phyloP scores from a whole-genome alignment of 2,888 invertebrate genomes.

The Hartigia nigra region DNA sequence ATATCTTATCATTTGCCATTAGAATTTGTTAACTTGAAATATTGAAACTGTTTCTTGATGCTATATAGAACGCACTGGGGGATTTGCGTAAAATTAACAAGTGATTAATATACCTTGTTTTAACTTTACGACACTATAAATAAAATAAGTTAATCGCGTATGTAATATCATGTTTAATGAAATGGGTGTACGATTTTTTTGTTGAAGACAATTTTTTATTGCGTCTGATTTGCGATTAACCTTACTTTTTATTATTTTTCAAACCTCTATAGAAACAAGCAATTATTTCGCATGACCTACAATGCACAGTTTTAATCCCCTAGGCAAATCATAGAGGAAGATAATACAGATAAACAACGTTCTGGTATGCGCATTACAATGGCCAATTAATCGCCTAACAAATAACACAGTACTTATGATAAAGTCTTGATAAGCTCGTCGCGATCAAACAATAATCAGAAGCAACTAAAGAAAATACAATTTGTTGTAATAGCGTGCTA shows the following conservation, averaged over 20 bases:
- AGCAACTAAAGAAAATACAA: not conserved
- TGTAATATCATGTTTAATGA: too few species aligned
- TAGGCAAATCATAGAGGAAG: not conserved
- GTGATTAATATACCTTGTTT: too few species aligned
- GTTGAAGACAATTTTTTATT: too few species aligned
- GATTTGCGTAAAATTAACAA: too few species aligned
- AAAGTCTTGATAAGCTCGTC: not conserved
- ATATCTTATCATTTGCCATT: not conserved
- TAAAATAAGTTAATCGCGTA: too few species aligned
- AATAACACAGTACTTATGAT: not conserved
- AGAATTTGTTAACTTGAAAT: not conserved
- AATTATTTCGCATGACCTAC: not conserved
- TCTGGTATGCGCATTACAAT: not conserved
- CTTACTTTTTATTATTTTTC: not conserved
- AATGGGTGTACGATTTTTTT: too few species aligned
- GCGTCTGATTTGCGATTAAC: not conserved
- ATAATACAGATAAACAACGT: not conserved
- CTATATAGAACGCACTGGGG: not conserved
- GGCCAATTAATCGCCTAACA: not conserved
- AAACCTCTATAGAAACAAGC: not conserved
- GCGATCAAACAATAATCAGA: not conserved
- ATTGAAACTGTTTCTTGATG: not conserved
- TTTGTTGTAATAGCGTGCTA: not conserved
- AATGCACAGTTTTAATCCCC: not conserved
- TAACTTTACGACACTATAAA: too few species aligned